Base-by-base conservation (phyloP, 1,140 invertebrate species). In the Ruditapes philippinarum region DNA sequence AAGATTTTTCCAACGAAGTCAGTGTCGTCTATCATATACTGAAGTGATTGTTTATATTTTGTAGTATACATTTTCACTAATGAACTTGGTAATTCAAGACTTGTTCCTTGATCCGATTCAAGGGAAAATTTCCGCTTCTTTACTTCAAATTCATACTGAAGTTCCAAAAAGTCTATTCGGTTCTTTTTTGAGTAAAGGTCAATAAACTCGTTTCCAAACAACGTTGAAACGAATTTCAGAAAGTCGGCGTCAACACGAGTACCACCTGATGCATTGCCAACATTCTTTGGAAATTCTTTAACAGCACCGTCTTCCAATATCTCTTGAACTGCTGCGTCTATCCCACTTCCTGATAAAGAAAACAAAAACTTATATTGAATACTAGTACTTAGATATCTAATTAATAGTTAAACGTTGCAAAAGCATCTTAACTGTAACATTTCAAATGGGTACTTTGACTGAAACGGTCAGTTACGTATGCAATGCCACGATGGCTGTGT, bases 131-230 rank as follows among this genome's bases (percentile, higher is more conserved):
- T 36, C 42, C 79, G 60, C 62, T 89, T 89, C 51, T 60, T 73
- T 25, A 89, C 51, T 40, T 82, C 87, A 62, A 89, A 89, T 40
- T 89, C 87, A 60, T 89, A 83, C 28, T 89, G 87, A 36, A 89
- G 65, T 33, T 89, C 79, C 9, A 89, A 49, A 33, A 57, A 83
- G 38, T 83, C 87, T 22, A 36, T 12, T 74, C 76, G 74, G 36
- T 89, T 31, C 31, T 89, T 89, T 65, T 89, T 89, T 12, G 49
- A 36, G 62, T 74, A 89, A 36, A 70, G 38, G 7, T 83, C 87
- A 17, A 82, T 82, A 33, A 89, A 76, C 11, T 89, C 87, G 36
- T 54, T 76, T 28, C 78, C 78, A 28, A 89, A 89, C 17, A 89
- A 28, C 12, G 45, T 11, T 31, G n/a, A 14, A n/a, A 89, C 7